Base-by-base conservation (phyloP, 2,113 vertebrate genomes). In the Callopanchax toddi region DNA sequence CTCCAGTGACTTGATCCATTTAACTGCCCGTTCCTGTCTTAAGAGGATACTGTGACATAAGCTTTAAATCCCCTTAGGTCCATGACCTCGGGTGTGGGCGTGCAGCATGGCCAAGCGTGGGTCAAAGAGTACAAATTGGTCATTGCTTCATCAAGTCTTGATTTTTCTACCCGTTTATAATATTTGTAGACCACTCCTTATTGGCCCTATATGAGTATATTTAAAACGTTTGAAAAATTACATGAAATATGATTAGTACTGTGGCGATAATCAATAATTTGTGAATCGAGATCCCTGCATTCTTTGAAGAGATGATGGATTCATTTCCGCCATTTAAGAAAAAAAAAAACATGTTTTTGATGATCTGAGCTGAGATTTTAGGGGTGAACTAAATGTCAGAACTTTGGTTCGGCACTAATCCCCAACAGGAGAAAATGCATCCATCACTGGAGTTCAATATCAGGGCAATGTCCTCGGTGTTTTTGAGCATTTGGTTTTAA, bases 21-120 rank as follows among this genome's bases (percentile, higher is more conserved):
- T 89, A 89, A 83, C 77, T 78, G 81, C 48, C 75, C 79, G 78
- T 86, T 78, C 71, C 81, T 60, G 75, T 76, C 81, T 86, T 89
- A 88, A 88, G 84, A 84, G 82, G 87, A 89, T 88, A 86, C 69
- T 60, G 74, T 80, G 69, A 75, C 83, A 67, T 87, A 87, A 88
- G 75, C 84, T 45, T 78, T 87, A 89, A 87, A 88, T 87, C 86
- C 79, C 52, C 22, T 37, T n/a, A 11, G 21, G 67, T 52, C 55
- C 42, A 58, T 40, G 64, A 78, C 78, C 70, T 25, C 18, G 7
- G 29, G 37, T 44, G 26, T 45, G 61, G 46, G 40, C 25, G 25
- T 55, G 51, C 62, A 61, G 26, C 21, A 45, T 20, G 44, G 42
- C 40, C 22, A 32, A 29, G 21, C 39, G 66, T 21, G 61, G 59